phyloP scores from a whole-genome alignment of 2,113 vertebrate species.

The Thomomys bottae region DNA sequence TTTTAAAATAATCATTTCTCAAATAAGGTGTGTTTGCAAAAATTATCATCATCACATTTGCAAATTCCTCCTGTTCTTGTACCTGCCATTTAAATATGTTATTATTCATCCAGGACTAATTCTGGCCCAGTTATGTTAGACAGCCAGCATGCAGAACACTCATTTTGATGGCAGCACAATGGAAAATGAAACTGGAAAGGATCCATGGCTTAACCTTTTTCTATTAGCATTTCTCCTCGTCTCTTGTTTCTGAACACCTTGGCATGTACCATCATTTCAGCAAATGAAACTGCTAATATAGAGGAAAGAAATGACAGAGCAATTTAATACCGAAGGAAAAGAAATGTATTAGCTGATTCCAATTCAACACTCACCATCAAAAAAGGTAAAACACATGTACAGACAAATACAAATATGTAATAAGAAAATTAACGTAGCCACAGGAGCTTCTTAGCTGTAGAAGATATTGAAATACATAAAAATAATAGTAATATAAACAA shows the following conservation, averaged over 20 bases:
- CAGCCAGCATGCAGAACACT: slow-evolving; percentile 25
- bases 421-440: neutral
- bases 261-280: slow-evolving; percentile 1
- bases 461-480: neutral
- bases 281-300: slow-evolving; percentile 29
- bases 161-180: slow-evolving; percentile 36
- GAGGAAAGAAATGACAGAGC: neutral
- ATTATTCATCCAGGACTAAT: slow-evolving; percentile 64
- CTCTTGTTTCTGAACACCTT: slow-evolving; percentile 36
- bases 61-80: slow-evolving; percentile 37
- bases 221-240: neutral
- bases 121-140: slow-evolving; percentile 45
- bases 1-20: slow-evolving; percentile 16
- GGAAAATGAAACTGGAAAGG: slow-evolving; percentile 69
- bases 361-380: neutral
- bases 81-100: slow-evolving; percentile 58
- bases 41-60: slow-evolving; percentile 51
- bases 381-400: neutral
- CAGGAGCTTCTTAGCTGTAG: neutral
- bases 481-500: neutral
- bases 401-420: neutral
- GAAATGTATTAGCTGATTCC: neutral
- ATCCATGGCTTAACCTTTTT: slow-evolving; percentile 51
- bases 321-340: slow-evolving; percentile 5
- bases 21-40: slow-evolving; percentile 50